Evolutionary conservation across 2,797 vertebrate genomes (phyloP).

Genomic region (Chanos chanos): DNA sequence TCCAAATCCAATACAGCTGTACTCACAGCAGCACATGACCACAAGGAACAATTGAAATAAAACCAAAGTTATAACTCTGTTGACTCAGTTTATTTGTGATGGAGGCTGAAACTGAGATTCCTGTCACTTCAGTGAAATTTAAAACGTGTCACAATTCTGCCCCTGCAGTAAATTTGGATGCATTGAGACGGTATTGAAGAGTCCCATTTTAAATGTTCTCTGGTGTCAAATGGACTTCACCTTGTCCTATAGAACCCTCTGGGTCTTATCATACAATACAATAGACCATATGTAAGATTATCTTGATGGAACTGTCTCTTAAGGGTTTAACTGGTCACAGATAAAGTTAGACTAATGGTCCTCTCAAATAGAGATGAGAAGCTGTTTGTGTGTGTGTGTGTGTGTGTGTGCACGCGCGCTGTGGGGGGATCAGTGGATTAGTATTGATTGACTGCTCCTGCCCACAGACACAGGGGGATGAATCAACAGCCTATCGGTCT

Average conservation of each 20-base stretch:
- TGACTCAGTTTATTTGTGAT: neutral
- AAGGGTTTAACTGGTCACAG: slow-evolving; percentile 4
- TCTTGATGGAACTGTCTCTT: neutral
- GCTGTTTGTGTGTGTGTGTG: slow-evolving; percentile 34
- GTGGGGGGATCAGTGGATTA: slow-evolving; percentile 38
- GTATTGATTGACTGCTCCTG: slow-evolving; percentile 57
- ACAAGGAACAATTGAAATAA: neutral
- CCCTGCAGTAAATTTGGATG: too few species aligned
- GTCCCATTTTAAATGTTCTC: too few species aligned
- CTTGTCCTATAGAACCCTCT: too few species aligned
- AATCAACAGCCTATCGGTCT: slow-evolving; percentile 34
- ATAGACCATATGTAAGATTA: too few species aligned
- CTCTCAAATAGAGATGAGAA: slow-evolving; percentile 57
- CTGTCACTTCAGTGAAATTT: too few species aligned
- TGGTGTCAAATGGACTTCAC: too few species aligned
- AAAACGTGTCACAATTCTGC: too few species aligned
- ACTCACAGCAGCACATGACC: neutral
- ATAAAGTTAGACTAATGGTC: slow-evolving; percentile 13
- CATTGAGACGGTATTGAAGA: too few species aligned
- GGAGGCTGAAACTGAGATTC: too few species aligned
- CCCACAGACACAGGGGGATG: slow-evolving; percentile 45
- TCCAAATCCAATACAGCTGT: too few species aligned
- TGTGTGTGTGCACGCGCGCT: too few species aligned
- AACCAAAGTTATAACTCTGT: neutral
- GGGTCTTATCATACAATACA: too few species aligned